phyloP scores from a whole-genome alignment of 2,888 invertebrate genomes.

The Lasiommata megera region DNA sequence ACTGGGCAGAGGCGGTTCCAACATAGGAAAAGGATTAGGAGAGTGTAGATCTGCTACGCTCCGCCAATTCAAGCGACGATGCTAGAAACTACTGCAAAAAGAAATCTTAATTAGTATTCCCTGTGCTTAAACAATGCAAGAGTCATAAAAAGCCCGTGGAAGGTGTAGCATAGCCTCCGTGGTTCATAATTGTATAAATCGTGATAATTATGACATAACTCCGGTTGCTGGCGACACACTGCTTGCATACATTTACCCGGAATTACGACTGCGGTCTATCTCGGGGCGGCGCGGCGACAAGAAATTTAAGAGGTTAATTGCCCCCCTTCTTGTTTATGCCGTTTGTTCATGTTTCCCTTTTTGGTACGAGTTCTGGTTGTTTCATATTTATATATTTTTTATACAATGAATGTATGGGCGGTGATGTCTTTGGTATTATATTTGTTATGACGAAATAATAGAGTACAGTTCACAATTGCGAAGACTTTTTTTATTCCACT shows the following conservation, averaged over 20 bases:
- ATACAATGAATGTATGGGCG: too few relatives aligned
- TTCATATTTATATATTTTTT: too few relatives aligned
- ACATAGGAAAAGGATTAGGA: too few relatives aligned
- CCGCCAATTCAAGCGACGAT: too few relatives aligned
- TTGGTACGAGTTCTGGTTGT: constrained; percentile 13
- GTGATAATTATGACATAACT: constrained; percentile 62
- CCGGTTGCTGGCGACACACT: constrained; percentile 39
- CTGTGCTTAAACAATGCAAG: neutral
- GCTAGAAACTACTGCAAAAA: neutral
- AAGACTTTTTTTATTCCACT: too few relatives aligned
- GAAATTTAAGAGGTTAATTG: constrained; percentile 35
- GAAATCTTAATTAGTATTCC: neutral
- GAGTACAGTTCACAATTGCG: too few relatives aligned
- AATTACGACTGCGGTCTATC: constrained; percentile 30
- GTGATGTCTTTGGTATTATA: too few relatives aligned
- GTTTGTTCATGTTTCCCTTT: constrained; percentile 23
- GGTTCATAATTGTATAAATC: constrained; percentile 59
- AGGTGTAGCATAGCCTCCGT: constrained; percentile 29
- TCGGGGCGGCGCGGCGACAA: constrained; percentile 26
- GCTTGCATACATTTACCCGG: constrained; percentile 31
- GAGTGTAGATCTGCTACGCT: too few relatives aligned
- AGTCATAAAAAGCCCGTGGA: neutral
- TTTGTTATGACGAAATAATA: too few relatives aligned
- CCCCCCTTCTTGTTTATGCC: constrained; percentile 27
- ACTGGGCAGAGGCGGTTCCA: too few relatives aligned